Base-by-base conservation (phyloP, 2,888 invertebrate species). In the Andrena bucephala region DNA sequence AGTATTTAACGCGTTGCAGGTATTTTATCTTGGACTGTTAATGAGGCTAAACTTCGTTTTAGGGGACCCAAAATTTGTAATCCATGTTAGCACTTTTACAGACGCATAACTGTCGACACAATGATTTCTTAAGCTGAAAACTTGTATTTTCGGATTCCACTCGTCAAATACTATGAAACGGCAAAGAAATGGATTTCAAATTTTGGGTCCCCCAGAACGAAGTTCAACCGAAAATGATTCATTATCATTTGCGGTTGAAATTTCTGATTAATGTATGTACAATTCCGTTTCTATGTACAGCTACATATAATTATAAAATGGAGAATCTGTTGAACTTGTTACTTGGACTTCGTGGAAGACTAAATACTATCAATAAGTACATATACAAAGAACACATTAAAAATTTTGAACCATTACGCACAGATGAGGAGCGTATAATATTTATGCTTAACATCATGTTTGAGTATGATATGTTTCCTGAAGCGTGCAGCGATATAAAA, bases 401-500 rank as follows among this genome's bases (percentile, higher is more conserved):
- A 7, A 36, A 77, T n/a, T 91, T 84, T 24, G 77, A 76, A 48
- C 66, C 84, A 29, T 84, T 95, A 24, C 89, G 89, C 68, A 94
- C 91, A 0, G 95, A 95, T 89, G 89, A 93, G 63, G 94, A 95
- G 65, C 94, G 95, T 88, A 95, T 96, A 16, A 86, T 94, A 27
- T 95, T 94, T 91, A 94, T 95, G 8, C 94, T 95, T 84, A 91
- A 93, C 52, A 85, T 95, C 57, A 88, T 96, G 68, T 91, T 93
- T 71, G 90, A 92, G 29, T 94, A 94, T 69, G 89, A 94, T 52
- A 88, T 94, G 60, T 94, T 95, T 73, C 95, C 95, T 59, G 89
- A 89, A 74, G 78, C 93, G 70, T 60, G 27, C 16, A 24, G 27
- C 1, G 89, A 94, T 87, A 85, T 89, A 85, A 96, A 96, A 92